Evolutionary conservation across 2,797 vertebrate genomes (phyloP).

Genomic region (Anas bahamensis): DNA sequence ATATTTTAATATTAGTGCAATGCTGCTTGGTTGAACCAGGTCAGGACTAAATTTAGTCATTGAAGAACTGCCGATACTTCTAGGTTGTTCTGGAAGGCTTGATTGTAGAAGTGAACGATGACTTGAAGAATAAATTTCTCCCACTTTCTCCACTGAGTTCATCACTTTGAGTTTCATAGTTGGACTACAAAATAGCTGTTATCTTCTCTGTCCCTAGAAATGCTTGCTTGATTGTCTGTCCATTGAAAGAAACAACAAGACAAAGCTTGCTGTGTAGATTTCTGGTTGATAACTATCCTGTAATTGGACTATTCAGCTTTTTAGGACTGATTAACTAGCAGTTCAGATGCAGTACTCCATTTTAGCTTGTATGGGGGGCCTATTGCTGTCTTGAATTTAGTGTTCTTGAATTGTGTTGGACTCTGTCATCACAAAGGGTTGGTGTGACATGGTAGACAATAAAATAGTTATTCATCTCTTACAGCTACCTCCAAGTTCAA

Average conservation of each 20-base stretch:
- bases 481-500: constrained; percentile 93
- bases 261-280: background rate
- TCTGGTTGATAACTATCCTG: background rate
- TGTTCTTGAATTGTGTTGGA: background rate
- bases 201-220: background rate
- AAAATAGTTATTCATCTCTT: background rate
- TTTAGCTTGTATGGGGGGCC: background rate
- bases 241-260: background rate
- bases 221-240: background rate
- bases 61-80: background rate
- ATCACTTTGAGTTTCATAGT: background rate
- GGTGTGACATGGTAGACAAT: background rate
- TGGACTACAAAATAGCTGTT: background rate
- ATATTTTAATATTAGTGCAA: background rate
- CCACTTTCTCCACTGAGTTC: background rate
- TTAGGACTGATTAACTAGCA: background rate
- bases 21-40: background rate
- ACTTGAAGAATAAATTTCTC: background rate
- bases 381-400: background rate
- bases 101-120: background rate
- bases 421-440: background rate
- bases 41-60: background rate
- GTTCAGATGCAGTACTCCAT: background rate
- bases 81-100: background rate
- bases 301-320: background rate